phyloP scores from a whole-genome alignment of 2,888 invertebrate species.

The Zeuzera pyrina region DNA sequence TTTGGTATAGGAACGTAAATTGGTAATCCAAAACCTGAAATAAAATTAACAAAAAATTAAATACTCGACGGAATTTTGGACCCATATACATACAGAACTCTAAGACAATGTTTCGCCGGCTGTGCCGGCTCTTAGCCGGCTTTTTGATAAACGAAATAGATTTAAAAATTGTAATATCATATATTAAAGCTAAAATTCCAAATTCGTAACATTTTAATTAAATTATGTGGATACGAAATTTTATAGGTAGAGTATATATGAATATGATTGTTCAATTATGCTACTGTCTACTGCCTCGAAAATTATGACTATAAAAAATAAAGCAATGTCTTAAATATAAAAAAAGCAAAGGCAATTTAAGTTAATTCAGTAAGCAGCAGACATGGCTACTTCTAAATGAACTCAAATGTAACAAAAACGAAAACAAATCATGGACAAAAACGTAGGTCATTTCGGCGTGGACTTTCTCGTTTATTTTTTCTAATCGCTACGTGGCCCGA shows the following conservation, averaged over 20 bases:
- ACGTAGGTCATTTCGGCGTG: conserved; percentile 69
- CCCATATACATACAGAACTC: too few species aligned
- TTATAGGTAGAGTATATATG: background rate
- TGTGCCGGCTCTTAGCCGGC: too few species aligned
- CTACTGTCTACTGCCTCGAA: conserved; percentile 25
- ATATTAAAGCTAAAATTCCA: too few species aligned
- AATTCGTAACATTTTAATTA: too few species aligned
- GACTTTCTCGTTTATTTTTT: conserved; percentile 69
- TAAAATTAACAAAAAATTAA: too few species aligned
- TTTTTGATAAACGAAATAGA: too few species aligned
- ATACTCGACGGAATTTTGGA: too few species aligned
- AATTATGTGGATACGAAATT: too few species aligned
- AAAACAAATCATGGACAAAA: conserved; percentile 70
- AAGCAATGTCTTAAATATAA: conserved; percentile 38
- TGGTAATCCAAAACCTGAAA: too few species aligned
- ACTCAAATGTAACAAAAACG: conserved; percentile 70
- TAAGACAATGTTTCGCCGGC: too few species aligned
- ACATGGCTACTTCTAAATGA: conserved; percentile 71
- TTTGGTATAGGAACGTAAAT: too few species aligned
- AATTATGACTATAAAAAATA: conserved; percentile 41
- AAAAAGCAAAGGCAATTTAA: conserved; percentile 62
- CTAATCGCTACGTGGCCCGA: conserved; percentile 48
- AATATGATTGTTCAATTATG: conserved; percentile 6
- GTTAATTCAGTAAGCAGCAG: conserved; percentile 70
- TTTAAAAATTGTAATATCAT: too few species aligned